These are phyloP conservation scores for Arion vulgaris DNA, from an alignment of 1,140 invertebrate species.

Conservation along the genomic window DNA sequence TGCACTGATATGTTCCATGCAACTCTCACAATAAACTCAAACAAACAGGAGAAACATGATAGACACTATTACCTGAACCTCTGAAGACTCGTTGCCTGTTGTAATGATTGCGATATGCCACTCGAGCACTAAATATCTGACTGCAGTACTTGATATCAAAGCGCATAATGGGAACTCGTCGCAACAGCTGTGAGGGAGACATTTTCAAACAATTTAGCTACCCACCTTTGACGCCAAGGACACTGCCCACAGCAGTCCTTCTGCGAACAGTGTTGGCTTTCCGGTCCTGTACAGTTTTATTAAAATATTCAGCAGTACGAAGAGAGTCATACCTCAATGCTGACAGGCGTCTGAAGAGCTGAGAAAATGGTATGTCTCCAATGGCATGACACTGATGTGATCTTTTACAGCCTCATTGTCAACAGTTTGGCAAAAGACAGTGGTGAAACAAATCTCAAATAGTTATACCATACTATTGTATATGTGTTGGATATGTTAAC, in stretches of 20 bases:
- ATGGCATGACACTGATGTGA: not conserved
- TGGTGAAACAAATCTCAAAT: slow-evolving; percentile 12
- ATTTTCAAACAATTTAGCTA: not conserved
- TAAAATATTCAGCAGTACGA: slow-evolving; percentile 5
- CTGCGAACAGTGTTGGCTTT: slow-evolving; percentile 25
- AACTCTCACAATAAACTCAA: not conserved
- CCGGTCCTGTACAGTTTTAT: slow-evolving; percentile 28
- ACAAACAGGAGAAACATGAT: not conserved
- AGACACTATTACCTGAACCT: not conserved
- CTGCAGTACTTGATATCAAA: slow-evolving; percentile 17
- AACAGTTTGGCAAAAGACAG: not conserved
- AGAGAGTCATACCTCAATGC: slow-evolving; percentile 1
- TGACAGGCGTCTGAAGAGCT: slow-evolving; percentile 14
- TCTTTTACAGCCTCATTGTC: not conserved
- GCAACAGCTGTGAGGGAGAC: slow-evolving; percentile 15
- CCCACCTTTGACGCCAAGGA: not conserved
- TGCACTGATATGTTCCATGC: too few species aligned
- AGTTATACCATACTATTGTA: not conserved
- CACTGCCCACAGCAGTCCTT: not conserved
- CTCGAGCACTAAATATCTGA: slow-evolving; percentile 12
- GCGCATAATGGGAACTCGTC: not conserved
- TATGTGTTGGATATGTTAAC: too few species aligned
- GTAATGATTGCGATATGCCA: slow-evolving; percentile 16
- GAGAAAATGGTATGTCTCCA: slow-evolving; percentile 10
- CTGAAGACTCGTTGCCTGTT: not conserved